Conservation (phyloP, 2,113 vertebrate genomes). For the Engraulis encrasicolus region DNA sequence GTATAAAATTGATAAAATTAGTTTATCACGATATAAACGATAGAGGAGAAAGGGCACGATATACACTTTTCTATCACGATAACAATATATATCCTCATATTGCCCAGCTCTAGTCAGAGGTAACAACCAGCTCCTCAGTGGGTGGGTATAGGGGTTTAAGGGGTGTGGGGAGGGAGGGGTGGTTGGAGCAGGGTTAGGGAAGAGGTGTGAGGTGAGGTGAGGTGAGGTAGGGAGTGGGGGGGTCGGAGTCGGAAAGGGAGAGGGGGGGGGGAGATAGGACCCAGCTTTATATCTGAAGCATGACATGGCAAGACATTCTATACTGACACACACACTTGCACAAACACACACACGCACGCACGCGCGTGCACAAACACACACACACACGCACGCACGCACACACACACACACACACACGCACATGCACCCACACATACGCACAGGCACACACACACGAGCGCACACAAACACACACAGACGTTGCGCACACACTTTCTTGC, state of each 20-base stretch:
- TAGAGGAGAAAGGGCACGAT: too few species aligned
- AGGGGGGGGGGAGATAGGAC: neutral
- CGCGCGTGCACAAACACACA: slow-evolving; percentile 21
- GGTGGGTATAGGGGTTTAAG: neutral
- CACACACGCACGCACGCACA: neutral
- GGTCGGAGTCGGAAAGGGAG: neutral
- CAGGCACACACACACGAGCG: slow-evolving; percentile 26
- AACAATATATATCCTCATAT: too few species aligned
- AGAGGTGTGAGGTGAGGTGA: neutral
- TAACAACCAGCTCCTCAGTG: neutral
- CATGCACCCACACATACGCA: too few species aligned
- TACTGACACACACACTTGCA: neutral
- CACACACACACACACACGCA: slow-evolving; percentile 23
- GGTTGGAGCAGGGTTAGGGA: neutral
- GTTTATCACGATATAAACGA: too few species aligned
- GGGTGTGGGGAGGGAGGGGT: neutral
- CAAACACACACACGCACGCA: slow-evolving; percentile 16
- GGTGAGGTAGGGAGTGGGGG: neutral
- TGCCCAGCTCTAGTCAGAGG: too few species aligned
- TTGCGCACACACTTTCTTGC: too few species aligned
- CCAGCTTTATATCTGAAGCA: neutral
- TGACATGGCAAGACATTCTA: neutral
- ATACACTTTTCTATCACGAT: too few species aligned
- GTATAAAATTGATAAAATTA: too few species aligned
- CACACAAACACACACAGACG: too few species aligned